A percentile compares a stretch with the other conserved stretches of the same genome.
Evolutionary conservation across 2,797 vertebrate species (phyloP).

Genomic region (Semotilus atromaculatus): DNA sequence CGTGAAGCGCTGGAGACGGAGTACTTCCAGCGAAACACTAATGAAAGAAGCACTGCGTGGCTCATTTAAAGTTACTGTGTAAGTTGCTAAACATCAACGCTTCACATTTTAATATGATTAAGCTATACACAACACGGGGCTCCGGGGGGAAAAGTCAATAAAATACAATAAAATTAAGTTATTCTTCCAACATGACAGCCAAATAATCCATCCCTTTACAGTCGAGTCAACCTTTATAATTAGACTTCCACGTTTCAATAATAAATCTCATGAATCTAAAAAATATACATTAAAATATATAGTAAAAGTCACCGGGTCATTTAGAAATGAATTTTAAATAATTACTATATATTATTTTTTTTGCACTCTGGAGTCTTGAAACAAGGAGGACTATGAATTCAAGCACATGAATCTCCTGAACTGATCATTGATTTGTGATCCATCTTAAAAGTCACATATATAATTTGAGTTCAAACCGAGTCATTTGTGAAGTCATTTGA

Average conservation of each 20-base stretch:
- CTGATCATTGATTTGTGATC: no score
- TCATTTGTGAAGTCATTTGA: no score
- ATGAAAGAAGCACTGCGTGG: constrained; percentile 18
- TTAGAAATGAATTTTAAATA: no score
- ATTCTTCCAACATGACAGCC: background rate
- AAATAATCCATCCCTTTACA: background rate
- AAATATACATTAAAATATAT: background rate
- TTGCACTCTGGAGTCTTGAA: no score
- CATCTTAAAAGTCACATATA: no score
- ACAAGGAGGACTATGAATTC: no score
- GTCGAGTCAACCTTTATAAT: background rate
- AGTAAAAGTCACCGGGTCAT: no score
- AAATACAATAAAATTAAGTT: constrained; percentile 19
- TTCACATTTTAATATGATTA: background rate
- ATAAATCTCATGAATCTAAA: background rate
- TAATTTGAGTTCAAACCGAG: no score
- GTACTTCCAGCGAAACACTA: constrained; percentile 32
- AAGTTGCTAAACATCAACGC: constrained; percentile 1
- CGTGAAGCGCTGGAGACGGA: constrained; percentile 18
- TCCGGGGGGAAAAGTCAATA: background rate
- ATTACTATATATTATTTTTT: no score
- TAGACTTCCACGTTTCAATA: background rate
- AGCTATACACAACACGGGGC: background rate
- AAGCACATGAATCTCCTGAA: no score
- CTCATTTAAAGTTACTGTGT: constrained; percentile 36